phyloP scores from a whole-genome alignment of 2,797 vertebrate genomes.

The Semotilus atromaculatus region DNA sequence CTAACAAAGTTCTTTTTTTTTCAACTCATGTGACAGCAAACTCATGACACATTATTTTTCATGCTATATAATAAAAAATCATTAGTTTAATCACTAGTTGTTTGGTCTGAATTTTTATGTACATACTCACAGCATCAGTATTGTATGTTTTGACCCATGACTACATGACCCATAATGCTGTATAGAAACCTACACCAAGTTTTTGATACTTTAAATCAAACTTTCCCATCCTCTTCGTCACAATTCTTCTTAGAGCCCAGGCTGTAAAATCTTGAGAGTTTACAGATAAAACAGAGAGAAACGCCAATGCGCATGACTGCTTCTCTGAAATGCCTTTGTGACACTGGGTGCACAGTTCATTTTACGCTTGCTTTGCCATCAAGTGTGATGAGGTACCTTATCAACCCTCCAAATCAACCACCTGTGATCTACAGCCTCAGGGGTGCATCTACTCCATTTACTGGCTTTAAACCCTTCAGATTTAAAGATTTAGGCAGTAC shows the following conservation, averaged over 20 bases:
- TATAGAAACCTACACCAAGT: too few relatives aligned
- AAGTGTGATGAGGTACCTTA: slow-evolving; percentile 57
- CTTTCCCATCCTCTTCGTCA: not conserved
- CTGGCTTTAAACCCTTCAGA: slow-evolving; percentile 53
- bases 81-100: not conserved
- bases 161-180: too few relatives aligned
- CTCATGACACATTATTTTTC: not conserved
- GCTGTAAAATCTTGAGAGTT: slow-evolving; percentile 35
- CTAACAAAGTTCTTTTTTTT: not conserved
- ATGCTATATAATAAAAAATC: not conserved
- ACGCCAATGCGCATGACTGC: slow-evolving; percentile 52
- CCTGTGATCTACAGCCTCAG: slow-evolving; percentile 53
- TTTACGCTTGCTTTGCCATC: slow-evolving; percentile 61
- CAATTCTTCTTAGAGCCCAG: slow-evolving; percentile 32
- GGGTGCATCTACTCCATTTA: slow-evolving; percentile 44
- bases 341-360: slow-evolving; percentile 56
- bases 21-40: not conserved
- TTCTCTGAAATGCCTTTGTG: slow-evolving; percentile 57
- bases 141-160: too few relatives aligned
- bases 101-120: not conserved
- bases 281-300: slow-evolving; percentile 48
- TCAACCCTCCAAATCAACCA: slow-evolving; percentile 56
- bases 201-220: slow-evolving; percentile 4
- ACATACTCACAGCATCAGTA: not conserved
- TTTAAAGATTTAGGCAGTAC: slow-evolving; percentile 44